Base-by-base conservation (phyloP, 2,888 invertebrate species). In the Stenodema calcarata region DNA sequence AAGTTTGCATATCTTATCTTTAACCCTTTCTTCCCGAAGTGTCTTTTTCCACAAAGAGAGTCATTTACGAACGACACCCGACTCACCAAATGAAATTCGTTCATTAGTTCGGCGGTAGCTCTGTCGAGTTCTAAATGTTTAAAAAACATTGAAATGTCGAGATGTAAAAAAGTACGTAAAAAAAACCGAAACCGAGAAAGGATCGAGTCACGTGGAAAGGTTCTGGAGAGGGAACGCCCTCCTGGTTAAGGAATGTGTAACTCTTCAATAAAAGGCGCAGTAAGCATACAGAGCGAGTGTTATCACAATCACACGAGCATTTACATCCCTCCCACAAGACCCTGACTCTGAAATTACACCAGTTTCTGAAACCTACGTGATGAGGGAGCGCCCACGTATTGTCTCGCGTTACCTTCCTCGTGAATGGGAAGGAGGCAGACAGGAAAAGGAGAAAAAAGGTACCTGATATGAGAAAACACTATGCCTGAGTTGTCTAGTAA, bases 361-460 rank as follows among this genome's bases (percentile, higher is more conserved):
- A 75, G 35, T 75, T 75, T 35, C n/a, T 16, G 73, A 35, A 75
- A 75, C 73, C 73, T 75, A 75, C 73, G 73, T 75, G 73, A 75
- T 18, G 73, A 35, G 73, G 73, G 73, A 35, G 73, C 73, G 73
- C 73, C 73, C 41, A 35, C 73, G 41, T 62, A 62, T 62, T 62
- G 62, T 62, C 62, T 62, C 62, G 62, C 18, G 62, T 62, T 62
- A 62, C 62, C 62, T 27, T 62, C 62, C 23, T 0, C 7, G 18
- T 62, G 62, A 62, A 62, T 62, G 62, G 62, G 23, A 23, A 23
- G 62, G 35, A 35, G 35, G 35, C 35, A 4, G 35, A 35, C 35
- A 35, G 7, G 35, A 35, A 35, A 62, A n/a, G 6, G 23, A 23
- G 23, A 23, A 62, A 23, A 27, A 62, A 50, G n/a, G 6, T 54